Base-by-base conservation (phyloP, 2,888 invertebrate species). In the Xylota segnis region DNA sequence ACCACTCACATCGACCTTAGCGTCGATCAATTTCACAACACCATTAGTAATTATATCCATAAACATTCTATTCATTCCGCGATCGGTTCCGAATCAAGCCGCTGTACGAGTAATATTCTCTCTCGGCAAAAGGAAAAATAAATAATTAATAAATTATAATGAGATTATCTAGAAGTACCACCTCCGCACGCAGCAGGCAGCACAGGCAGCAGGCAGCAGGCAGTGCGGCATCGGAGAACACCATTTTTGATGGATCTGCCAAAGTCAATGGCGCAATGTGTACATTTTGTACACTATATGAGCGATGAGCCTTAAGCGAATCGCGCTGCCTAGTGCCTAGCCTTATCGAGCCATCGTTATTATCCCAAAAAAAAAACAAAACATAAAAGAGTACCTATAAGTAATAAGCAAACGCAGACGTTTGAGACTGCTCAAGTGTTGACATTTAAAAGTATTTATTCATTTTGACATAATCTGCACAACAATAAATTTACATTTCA, bases 391-490 rank as follows among this genome's bases (percentile, higher is more conserved):
- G n/a, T n/a, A n/a, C n/a, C n/a, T 54, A 56, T 45, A 45, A 58
- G 58, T 75, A 75, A 47, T 47, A 58, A 76, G 58, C 56, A 66
- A 66, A 63, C 43, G 18, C 9, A 58, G 16, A 34, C 56, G 50
- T 40, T 78, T 40, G 34, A n/a, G 29, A 9, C 66, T 40, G 23
- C 61, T 68, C 59, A 23, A 78, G 78, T 72, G 83, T 83, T 83
- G 83, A 78, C 83, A 83, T 83, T 83, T 83, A 83, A 83, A 83
- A 78, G 72, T 83, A 79, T 83, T 83, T 68, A 79, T 83, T 83
- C 74, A 70, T 83, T 83, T 83, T 83, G 83, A 79, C 83, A 79
- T 74, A 83, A 83, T 83, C 83, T 83, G 47, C 79, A 74, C 79
- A 83, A 74, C 56, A 83, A 83, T 83, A 83, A 78, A 79, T 83